A percentile compares a stretch with the other conserved stretches of the same genome.
Conservation (phyloP, 2,113 vertebrate species). For the Scophthalmus maximus region DNA sequence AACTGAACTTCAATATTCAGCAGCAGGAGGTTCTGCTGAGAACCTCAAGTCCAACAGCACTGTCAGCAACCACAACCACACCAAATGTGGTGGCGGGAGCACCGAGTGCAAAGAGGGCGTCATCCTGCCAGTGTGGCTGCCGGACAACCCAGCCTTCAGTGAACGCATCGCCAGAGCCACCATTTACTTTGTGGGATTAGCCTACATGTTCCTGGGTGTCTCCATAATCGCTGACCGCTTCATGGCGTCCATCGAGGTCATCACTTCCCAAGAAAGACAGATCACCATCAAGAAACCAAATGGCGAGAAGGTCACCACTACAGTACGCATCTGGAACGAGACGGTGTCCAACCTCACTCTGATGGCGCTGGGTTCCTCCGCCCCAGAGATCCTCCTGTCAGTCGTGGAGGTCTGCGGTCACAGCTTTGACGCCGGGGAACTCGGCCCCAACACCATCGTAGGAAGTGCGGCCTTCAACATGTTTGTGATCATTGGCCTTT, state of each 20-base stretch:
- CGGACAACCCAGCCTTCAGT: conserved; percentile 87
- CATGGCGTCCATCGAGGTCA: conserved; percentile 99
- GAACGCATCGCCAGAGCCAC: conserved; percentile 95
- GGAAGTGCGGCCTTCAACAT: conserved; percentile 98
- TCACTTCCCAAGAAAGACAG: conserved; percentile 94
- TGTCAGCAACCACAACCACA: conserved; percentile 47
- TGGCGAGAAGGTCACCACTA: conserved; percentile 92
- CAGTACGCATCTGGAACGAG: conserved; percentile 96
- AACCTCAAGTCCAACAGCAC: conserved; percentile 64
- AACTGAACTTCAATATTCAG: conserved; percentile 50
- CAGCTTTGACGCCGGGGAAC: conserved; percentile 89
- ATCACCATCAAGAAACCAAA: conserved; percentile 95
- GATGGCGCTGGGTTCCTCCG: conserved; percentile 97
- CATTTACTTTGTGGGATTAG: conserved; percentile 93
- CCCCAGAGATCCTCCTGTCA: conserved; percentile 95
- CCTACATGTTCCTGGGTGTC: conserved; percentile 97
- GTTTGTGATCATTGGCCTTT: conserved; percentile 97
- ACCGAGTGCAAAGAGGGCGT: conserved; percentile 90
- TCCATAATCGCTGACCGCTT: conserved; percentile 98
- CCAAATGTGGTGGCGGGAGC: conserved; percentile 83
- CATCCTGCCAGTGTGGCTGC: conserved; percentile 92
- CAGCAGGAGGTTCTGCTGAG: conserved; percentile 41
- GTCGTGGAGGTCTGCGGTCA: conserved; percentile 98
- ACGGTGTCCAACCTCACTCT: conserved; percentile 97
- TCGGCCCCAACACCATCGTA: conserved; percentile 98